Conservation (phyloP, 1,140 invertebrate species). For the Leptestheria dahalacensis region DNA sequence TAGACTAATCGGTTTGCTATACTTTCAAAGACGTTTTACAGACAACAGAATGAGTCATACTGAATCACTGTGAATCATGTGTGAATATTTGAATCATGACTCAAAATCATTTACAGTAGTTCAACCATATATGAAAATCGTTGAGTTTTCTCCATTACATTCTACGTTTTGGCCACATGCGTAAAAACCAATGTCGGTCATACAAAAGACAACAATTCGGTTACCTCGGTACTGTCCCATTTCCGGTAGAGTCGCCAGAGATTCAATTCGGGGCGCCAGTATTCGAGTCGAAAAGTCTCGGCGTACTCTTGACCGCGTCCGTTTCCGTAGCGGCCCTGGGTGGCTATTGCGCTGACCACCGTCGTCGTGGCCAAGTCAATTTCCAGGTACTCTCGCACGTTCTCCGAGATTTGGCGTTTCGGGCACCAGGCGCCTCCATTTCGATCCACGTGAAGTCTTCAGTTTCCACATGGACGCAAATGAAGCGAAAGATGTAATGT, state of each 20-base stretch:
- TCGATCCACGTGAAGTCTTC: constrained; percentile 50
- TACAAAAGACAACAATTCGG: background rate
- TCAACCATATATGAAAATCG: no score
- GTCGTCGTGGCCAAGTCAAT: constrained; percentile 48
- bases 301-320: constrained; percentile 61
- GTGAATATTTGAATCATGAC: no score
- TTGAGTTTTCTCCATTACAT: no score
- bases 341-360: constrained; percentile 54
- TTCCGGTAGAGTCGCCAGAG: constrained; percentile 48
- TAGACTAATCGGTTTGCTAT: no score
- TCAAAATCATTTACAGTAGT: no score
- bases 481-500: background rate
- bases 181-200: no score
- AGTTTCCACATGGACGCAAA: background rate
- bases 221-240: constrained; percentile 43
- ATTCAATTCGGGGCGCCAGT: constrained; percentile 43
- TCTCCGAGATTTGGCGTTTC: constrained; percentile 45
- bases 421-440: constrained; percentile 77
- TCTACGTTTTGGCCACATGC: no score
- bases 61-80: no score
- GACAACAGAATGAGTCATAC: no score
- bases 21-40: no score
- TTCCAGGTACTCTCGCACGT: constrained; percentile 54
- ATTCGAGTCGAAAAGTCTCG: constrained; percentile 57
- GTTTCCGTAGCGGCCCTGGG: constrained; percentile 62